Conservation (phyloP, 2,888 invertebrate genomes). For the Drosophila quinaria region DNA sequence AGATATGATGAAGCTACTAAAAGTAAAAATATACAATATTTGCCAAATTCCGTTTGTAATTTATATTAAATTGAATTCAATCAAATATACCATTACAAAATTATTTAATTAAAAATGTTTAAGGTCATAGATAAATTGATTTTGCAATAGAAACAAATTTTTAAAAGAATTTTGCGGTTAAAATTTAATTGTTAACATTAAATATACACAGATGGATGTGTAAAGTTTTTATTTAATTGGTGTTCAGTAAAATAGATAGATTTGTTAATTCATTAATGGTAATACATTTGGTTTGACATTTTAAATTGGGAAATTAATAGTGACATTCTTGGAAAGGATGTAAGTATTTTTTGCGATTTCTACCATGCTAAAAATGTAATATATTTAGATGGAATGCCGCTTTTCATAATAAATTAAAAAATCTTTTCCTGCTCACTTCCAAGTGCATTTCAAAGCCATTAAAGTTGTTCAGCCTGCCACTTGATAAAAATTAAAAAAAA, state of each 20-base stretch:
- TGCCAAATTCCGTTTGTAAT: too few species aligned
- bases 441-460: slow-evolving; percentile 79
- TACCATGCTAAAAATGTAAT: slow-evolving; percentile 10
- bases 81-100: too few species aligned
- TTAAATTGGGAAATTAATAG: neutral
- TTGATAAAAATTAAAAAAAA: slow-evolving; percentile 54
- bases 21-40: too few species aligned
- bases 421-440: slow-evolving; percentile 58
- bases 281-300: neutral
- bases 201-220: too few species aligned
- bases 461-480: slow-evolving; percentile 69
- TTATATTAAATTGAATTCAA: too few species aligned
- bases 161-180: too few species aligned
- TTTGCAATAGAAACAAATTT: too few species aligned
- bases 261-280: neutral
- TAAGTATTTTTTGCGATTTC: neutral
- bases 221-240: neutral
- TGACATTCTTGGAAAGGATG: neutral
- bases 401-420: slow-evolving; percentile 58
- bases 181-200: too few species aligned
- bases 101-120: too few species aligned
- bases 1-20: too few species aligned
- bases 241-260: neutral
- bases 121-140: too few species aligned
- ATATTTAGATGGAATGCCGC: slow-evolving; percentile 20